Evolutionary conservation across 2,797 vertebrate genomes (phyloP).

Genomic region (Poeciliopsis turneri): DNA sequence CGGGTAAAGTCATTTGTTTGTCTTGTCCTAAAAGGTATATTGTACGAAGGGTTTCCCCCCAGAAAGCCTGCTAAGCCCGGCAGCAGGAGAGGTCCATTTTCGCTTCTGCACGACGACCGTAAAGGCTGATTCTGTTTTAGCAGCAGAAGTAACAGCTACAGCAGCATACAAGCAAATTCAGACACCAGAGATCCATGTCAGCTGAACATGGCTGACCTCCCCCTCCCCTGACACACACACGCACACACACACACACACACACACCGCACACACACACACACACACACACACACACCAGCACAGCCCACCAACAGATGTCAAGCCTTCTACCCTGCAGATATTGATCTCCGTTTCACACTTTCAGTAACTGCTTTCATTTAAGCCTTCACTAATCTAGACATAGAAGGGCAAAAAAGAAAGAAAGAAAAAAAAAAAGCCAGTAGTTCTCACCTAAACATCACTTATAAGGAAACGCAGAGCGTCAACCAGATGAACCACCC

Average conservation of each 20-base stretch:
- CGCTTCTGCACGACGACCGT: too few species aligned
- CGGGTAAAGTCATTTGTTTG: too few species aligned
- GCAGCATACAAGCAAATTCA: not conserved
- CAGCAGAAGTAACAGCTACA: not conserved
- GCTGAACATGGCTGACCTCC: conserved; percentile 42
- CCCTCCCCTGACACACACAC: conserved; percentile 12
- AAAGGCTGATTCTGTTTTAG: too few species aligned
- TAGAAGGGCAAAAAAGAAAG: conserved; percentile 21
- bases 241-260: not conserved
- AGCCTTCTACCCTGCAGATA: conserved; percentile 65
- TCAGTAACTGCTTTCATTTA: conserved; percentile 65
- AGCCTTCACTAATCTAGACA: conserved; percentile 17
- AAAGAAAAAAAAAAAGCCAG: conserved; percentile 8
- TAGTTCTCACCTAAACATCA: not conserved
- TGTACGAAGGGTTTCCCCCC: too few species aligned
- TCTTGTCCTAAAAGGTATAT: too few species aligned
- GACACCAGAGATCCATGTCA: conserved; percentile 8
- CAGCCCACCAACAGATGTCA: conserved; percentile 63
- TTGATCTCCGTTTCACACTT: conserved; percentile 60
- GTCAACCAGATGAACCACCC: conserved; percentile 3
- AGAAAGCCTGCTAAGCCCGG: too few species aligned
- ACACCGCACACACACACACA: not conserved
- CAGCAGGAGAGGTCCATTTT: too few species aligned
- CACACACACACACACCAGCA: conserved; percentile 27
- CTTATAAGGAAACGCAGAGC: not conserved